Conservation (phyloP, 2,888 invertebrate species). For the Phasia obesa region DNA sequence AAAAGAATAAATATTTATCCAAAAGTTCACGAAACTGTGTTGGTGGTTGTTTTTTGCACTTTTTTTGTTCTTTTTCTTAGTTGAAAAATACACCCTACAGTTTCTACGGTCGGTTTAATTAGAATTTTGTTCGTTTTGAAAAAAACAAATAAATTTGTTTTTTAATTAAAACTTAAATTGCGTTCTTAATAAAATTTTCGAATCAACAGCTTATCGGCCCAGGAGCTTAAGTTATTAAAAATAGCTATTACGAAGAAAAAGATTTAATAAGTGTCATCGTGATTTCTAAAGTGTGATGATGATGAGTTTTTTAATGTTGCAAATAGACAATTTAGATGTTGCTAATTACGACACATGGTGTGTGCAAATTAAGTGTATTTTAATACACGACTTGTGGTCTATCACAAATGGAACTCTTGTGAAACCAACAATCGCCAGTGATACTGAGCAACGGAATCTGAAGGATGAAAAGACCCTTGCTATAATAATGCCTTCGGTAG, state of each 20-base stretch:
- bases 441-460: slow-evolving; percentile 6
- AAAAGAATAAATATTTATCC: too few relatives aligned
- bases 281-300: background rate
- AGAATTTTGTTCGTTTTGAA: too few relatives aligned
- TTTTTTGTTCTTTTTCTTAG: too few relatives aligned
- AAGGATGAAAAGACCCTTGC: slow-evolving; percentile 41
- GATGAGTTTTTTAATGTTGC: background rate
- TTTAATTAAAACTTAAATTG: background rate
- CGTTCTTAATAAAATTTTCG: background rate
- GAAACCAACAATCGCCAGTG: slow-evolving; percentile 1
- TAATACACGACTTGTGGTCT: slow-evolving; percentile 48
- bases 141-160: too few relatives aligned
- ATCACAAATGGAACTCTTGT: slow-evolving; percentile 29
- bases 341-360: slow-evolving; percentile 26
- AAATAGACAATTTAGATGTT: background rate
- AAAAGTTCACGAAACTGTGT: too few relatives aligned
- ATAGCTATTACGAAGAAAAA: background rate
- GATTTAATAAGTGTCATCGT: background rate
- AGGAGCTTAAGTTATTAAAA: background rate
- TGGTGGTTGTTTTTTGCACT: too few relatives aligned
- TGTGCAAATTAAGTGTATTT: slow-evolving; percentile 52
- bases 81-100: too few relatives aligned
- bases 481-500: slow-evolving; percentile 32
- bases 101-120: too few relatives aligned
- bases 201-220: background rate